Evolutionary conservation across 1,140 invertebrate genomes (phyloP).

Genomic region (Campoletis sonorensis): DNA sequence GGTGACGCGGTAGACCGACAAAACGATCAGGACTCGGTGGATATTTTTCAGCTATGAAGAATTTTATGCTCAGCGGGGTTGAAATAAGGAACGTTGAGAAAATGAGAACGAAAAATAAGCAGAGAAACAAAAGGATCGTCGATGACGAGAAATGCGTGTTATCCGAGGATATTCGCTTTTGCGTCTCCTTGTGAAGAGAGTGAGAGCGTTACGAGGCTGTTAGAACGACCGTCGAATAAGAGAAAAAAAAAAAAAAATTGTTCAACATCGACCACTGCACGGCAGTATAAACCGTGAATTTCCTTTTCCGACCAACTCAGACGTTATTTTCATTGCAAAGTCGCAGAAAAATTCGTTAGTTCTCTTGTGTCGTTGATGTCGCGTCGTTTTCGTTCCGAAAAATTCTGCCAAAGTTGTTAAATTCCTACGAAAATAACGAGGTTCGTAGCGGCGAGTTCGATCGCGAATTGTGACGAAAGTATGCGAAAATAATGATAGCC

Average conservation of each 20-base stretch:
- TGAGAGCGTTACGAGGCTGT: not conserved
- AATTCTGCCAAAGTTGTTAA: too few relatives aligned
- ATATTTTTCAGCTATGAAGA: not conserved
- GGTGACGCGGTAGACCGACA: constrained; percentile 13
- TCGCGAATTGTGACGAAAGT: too few relatives aligned
- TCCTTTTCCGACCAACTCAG: too few relatives aligned
- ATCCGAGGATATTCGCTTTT: not conserved
- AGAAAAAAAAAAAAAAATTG: too few relatives aligned
- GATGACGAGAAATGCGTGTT: not conserved
- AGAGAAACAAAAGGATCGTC: not conserved
- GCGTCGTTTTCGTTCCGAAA: too few relatives aligned
- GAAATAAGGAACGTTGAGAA: not conserved
- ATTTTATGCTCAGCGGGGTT: not conserved
- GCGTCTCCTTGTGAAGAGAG: not conserved
- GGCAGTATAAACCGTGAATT: too few relatives aligned
- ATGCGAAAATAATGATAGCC: not conserved
- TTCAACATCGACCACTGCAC: not conserved
- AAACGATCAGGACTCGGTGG: not conserved
- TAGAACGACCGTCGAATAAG: not conserved
- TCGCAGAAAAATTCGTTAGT: too few relatives aligned
- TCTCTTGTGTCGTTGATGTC: too few relatives aligned
- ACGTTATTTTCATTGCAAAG: too few relatives aligned
- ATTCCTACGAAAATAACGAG: too few relatives aligned
- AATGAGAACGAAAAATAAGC: not conserved
- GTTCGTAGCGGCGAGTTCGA: too few relatives aligned